Percentiles rank a stretch among this genome's conserved stretches.
These are phyloP conservation scores for Pelobates cultripes DNA, from an alignment of 2,797 vertebrate species.

Conservation along the genomic window DNA sequence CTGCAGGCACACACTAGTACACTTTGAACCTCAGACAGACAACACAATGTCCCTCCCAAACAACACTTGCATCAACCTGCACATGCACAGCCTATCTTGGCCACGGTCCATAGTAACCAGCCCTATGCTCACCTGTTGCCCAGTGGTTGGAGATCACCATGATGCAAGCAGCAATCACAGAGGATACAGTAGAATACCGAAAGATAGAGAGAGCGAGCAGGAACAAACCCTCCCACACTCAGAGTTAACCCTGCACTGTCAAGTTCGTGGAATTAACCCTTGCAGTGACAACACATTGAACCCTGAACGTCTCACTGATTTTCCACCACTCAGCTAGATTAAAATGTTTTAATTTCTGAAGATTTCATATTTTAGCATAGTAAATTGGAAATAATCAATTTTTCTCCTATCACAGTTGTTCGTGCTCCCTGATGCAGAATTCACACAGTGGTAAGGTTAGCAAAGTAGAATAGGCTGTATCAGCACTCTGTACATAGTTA, in stretches of 20 bases:
- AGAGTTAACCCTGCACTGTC: conserved; percentile 35
- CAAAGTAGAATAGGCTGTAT: too few relatives aligned
- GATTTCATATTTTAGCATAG: too few relatives aligned
- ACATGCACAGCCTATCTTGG: not conserved
- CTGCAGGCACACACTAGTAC: not conserved
- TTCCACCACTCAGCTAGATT: not conserved
- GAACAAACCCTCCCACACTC: conserved; percentile 52
- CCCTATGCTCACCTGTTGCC: conserved; percentile 41
- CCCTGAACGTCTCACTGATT: not conserved
- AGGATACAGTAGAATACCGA: conserved; percentile 24
- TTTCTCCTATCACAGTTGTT: too few relatives aligned
- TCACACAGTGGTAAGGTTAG: too few relatives aligned
- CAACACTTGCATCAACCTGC: not conserved
- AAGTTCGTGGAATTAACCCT: not conserved
- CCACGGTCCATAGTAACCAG: not conserved
- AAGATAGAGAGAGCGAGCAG: conserved; percentile 27
- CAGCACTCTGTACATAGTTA: too few relatives aligned
- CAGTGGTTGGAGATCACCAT: conserved; percentile 53
- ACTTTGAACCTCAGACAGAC: too few relatives aligned
- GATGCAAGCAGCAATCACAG: conserved; percentile 31
- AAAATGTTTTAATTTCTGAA: too few relatives aligned
- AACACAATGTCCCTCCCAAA: not conserved
- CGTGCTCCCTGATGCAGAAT: too few relatives aligned
- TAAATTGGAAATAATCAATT: too few relatives aligned
- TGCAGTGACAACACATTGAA: conserved; percentile 7